Evolutionary conservation across 2,113 vertebrate species (phyloP).

Genomic region (Athene cunicularia): DNA sequence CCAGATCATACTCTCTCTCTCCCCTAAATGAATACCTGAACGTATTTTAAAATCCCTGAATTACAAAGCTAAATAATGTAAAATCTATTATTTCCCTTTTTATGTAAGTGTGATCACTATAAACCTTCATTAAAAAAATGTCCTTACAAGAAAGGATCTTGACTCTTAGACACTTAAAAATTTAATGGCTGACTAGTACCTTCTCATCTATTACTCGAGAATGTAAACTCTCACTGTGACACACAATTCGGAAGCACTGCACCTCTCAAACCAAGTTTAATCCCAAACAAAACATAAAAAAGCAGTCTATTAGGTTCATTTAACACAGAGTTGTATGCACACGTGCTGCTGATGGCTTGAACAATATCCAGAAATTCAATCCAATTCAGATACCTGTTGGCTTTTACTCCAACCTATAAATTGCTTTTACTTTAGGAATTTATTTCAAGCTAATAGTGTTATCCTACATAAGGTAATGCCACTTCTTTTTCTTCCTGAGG

Average conservation of each 20-base stretch:
- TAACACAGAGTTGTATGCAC: background rate
- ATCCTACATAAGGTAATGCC: background rate
- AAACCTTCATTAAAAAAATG: slow-evolving; percentile 19
- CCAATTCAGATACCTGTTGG: background rate
- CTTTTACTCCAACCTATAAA: background rate
- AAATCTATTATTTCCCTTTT: background rate
- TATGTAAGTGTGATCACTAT: background rate
- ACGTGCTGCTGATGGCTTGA: background rate
- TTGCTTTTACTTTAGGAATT: background rate
- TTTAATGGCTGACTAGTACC: background rate
- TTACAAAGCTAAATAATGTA: background rate
- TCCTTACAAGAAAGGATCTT: background rate
- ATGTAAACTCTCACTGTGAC: background rate
- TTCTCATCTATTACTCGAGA: background rate
- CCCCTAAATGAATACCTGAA: background rate
- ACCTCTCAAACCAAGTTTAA: background rate
- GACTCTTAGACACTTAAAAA: background rate
- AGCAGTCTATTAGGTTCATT: background rate
- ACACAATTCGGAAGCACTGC: background rate
- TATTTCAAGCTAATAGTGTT: slow-evolving; percentile 13
- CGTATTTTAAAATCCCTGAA: slow-evolving; percentile 32
- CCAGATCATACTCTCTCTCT: background rate
- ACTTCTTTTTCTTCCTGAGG: background rate
- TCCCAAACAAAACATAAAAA: background rate
- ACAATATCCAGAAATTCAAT: background rate